Conservation (phyloP, 1,140 invertebrate species). For the Caerostris darwini region DNA sequence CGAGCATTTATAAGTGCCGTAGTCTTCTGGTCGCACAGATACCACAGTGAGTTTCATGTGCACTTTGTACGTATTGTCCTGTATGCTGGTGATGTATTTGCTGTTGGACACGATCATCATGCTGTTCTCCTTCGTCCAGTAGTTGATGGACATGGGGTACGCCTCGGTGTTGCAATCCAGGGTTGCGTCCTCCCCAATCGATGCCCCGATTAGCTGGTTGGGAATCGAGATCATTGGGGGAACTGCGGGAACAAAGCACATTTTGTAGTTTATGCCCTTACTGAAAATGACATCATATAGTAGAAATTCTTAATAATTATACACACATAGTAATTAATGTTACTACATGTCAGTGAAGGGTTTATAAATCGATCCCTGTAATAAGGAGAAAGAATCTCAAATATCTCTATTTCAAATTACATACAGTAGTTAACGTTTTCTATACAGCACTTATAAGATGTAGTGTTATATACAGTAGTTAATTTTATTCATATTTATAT, state of each 20-base stretch:
- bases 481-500: too few species aligned
- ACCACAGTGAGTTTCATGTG: conserved; percentile 79
- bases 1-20: conserved; percentile 93
- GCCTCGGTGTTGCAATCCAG: conserved; percentile 82
- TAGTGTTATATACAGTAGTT: too few species aligned
- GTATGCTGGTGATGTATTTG: conserved; percentile 78
- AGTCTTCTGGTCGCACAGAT: conserved; percentile 84
- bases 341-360: too few species aligned
- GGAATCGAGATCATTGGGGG: conserved; percentile 83
- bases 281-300: too few species aligned
- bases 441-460: too few species aligned
- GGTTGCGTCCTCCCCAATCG: conserved; percentile 81
- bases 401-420: too few species aligned
- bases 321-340: too few species aligned
- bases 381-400: too few species aligned
- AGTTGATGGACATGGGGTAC: conserved; percentile 79
- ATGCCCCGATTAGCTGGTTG: conserved; percentile 82
- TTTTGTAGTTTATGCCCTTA: background rate
- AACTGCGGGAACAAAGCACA: conserved; percentile 79
- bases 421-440: too few species aligned
- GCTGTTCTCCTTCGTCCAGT: conserved; percentile 80
- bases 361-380: too few species aligned
- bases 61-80: conserved; percentile 79
- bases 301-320: too few species aligned
- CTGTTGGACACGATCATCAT: conserved; percentile 78